Conservation (phyloP, 2,888 invertebrate species). For the Neoaliturus tenellus region DNA sequence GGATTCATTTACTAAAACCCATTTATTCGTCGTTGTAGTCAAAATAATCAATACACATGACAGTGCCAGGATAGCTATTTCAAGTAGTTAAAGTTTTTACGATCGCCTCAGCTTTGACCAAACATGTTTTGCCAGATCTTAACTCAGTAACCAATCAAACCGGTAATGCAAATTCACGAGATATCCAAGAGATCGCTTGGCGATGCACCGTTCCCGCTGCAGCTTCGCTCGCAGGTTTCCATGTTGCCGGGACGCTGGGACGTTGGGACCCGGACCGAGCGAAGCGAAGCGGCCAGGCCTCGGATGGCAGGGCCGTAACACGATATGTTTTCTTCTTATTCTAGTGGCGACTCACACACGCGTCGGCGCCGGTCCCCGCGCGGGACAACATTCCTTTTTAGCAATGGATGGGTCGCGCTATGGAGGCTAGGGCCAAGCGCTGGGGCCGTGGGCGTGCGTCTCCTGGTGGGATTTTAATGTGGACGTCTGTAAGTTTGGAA, state of each 20-base stretch:
- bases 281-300: slow-evolving; percentile 20
- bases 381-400: slow-evolving; percentile 48
- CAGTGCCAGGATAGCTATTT: too few relatives aligned
- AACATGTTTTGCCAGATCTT: too few relatives aligned
- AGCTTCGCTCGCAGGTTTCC: not conserved
- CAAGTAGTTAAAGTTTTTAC: too few relatives aligned
- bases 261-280: not conserved
- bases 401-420: slow-evolving; percentile 45
- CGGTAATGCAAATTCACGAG: not conserved
- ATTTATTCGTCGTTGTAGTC: too few relatives aligned
- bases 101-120: too few relatives aligned
- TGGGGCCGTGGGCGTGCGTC: not conserved
- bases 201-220: not conserved
- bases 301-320: slow-evolving; percentile 34
- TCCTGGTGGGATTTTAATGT: too few relatives aligned
- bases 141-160: too few relatives aligned
- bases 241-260: not conserved
- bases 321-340: slow-evolving; percentile 51
- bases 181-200: not conserved
- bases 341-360: slow-evolving; percentile 5
- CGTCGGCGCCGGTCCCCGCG: not conserved
- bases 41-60: too few relatives aligned
- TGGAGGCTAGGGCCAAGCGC: not conserved
- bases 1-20: too few relatives aligned
- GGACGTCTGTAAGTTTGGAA: too few relatives aligned